These are phyloP conservation scores for Brenthis ino DNA, from an alignment of 2,888 invertebrate genomes.

Conservation along the genomic window DNA sequence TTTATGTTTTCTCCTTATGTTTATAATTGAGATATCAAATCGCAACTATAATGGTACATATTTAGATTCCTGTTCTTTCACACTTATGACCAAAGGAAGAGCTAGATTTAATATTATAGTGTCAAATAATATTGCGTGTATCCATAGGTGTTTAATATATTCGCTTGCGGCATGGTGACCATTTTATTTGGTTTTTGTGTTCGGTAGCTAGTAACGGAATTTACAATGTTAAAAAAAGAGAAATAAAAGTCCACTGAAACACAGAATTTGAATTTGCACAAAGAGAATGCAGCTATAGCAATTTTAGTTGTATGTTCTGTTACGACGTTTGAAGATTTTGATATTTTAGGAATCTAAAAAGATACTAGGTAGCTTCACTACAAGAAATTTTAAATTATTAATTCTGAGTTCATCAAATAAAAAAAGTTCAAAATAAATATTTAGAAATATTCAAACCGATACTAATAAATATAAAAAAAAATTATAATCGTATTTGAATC, in stretches of 20 bases:
- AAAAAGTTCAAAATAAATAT: no score
- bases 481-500: not conserved
- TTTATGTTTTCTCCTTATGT: not conserved
- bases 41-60: constrained; percentile 9
- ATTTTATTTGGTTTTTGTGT: constrained; percentile 40
- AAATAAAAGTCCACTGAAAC: not conserved
- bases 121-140: constrained; percentile 30
- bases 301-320: no score
- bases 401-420: no score
- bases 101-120: constrained; percentile 1
- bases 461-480: not conserved
- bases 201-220: constrained; percentile 3
- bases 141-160: constrained; percentile 39
- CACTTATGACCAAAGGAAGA: constrained; percentile 21
- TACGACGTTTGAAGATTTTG: no score
- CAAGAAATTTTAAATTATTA: no score
- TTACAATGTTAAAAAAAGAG: not conserved
- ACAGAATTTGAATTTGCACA: not conserved
- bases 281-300: no score
- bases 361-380: no score
- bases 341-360: no score
- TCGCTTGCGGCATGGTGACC: constrained; percentile 77
- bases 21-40: constrained; percentile 28
- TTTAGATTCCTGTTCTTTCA: constrained; percentile 18
- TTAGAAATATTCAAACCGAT: no score